A percentile compares a stretch with the other conserved stretches of the same genome.
phyloP scores from a whole-genome alignment of 2,888 invertebrate genomes.

The Tenthredo amoena region DNA sequence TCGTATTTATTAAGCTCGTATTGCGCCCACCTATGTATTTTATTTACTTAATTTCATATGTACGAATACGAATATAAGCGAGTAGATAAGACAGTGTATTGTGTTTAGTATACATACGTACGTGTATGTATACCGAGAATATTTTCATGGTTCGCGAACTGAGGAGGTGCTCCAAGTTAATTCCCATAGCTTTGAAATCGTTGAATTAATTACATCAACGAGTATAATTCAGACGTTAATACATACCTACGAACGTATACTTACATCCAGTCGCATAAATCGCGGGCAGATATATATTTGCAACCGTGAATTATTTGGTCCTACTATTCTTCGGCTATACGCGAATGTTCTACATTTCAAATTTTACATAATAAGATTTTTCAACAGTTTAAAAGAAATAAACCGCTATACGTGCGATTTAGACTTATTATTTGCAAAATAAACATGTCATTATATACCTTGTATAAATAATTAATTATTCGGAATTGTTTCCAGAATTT shows the following conservation, averaged over 20 bases:
- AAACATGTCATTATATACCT: background rate
- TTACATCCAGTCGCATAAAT: background rate
- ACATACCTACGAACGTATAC: background rate
- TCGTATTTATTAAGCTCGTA: background rate
- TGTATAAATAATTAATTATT: background rate
- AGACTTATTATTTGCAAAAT: background rate
- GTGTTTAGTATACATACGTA: background rate
- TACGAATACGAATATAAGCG: background rate
- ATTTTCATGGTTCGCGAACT: constrained; percentile 36
- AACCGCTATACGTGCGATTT: background rate
- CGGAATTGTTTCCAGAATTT: background rate
- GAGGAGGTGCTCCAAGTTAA: background rate
- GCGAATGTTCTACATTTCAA: background rate
- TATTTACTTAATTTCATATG: background rate
- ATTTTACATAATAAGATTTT: background rate
- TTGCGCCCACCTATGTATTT: constrained; percentile 10
- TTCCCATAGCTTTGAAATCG: constrained; percentile 13
- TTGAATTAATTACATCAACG: background rate
- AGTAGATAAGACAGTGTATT: too few relatives aligned
- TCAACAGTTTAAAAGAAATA: background rate
- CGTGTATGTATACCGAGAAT: constrained; percentile 7
- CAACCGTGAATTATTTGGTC: background rate
- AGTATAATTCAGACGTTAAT: background rate
- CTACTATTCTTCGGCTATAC: background rate
- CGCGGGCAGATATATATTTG: background rate